Evolutionary conservation across 2,888 invertebrate genomes (phyloP).

Genomic region (Cyclophora albipunctata): DNA sequence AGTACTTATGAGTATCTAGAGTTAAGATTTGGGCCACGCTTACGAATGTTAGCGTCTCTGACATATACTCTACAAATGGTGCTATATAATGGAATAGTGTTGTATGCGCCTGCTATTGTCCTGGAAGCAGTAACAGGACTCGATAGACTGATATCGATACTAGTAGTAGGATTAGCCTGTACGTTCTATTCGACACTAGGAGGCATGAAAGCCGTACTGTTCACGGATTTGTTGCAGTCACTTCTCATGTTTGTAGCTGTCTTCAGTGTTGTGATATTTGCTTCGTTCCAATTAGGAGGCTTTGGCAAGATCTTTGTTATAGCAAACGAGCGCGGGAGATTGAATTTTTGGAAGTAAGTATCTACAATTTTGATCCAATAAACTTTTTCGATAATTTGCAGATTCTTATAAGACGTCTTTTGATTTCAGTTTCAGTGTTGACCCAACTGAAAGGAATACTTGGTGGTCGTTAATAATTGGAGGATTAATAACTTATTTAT

Average conservation of each 20-base stretch:
- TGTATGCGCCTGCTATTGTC: conserved; percentile 95
- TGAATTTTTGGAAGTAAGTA: conserved; percentile 80
- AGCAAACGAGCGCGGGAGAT: conserved; percentile 80
- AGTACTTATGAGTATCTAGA: conserved; percentile 96
- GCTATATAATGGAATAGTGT: conserved; percentile 91
- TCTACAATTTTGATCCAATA: neutral
- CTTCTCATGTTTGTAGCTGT: conserved; percentile 89
- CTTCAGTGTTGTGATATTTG: conserved; percentile 85
- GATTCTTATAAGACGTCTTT: neutral
- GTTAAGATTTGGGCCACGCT: conserved; percentile 84
- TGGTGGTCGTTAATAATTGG: conserved; percentile 89
- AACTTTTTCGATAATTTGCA: too few species aligned
- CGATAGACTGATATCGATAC: conserved; percentile 81
- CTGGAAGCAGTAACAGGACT: conserved; percentile 90
- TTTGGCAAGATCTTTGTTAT: conserved; percentile 81
- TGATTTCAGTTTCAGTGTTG: conserved; percentile 78
- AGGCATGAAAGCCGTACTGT: conserved; percentile 92
- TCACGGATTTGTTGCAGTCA: conserved; percentile 91
- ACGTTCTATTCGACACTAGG: conserved; percentile 92
- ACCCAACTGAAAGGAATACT: conserved; percentile 88
- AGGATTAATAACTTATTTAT: conserved; percentile 86
- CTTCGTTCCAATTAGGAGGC: conserved; percentile 81
- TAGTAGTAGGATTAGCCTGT: conserved; percentile 85
- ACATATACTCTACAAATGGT: conserved; percentile 93
- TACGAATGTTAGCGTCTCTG: conserved; percentile 86